These are phyloP conservation scores for Parasteatoda lunata DNA, from an alignment of 2,888 invertebrate species.

Conservation along the genomic window DNA sequence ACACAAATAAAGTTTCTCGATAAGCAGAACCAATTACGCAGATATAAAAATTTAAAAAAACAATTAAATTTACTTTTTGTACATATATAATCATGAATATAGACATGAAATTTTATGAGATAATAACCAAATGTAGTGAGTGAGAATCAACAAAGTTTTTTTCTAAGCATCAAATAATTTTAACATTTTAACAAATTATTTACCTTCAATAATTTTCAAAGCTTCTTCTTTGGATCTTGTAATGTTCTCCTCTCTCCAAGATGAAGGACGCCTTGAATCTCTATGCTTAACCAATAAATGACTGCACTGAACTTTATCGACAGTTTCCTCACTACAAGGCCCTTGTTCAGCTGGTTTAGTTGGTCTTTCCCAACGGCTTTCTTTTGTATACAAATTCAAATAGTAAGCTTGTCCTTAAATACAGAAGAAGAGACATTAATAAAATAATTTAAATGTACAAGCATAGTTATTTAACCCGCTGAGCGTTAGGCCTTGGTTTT, in stretches of 20 bases:
- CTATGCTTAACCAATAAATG: constrained; percentile 96
- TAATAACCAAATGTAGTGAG: too few relatives aligned
- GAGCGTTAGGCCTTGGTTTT: too few relatives aligned
- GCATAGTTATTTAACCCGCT: too few relatives aligned
- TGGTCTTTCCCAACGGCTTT: constrained; percentile 97
- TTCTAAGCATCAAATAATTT: neutral
- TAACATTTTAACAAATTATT: too few relatives aligned
- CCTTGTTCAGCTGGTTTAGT: constrained; percentile 84
- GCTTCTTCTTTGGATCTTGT: constrained; percentile 94
- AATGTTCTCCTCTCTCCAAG: constrained; percentile 96
- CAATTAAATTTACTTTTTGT: too few relatives aligned
- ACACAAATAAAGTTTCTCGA: too few relatives aligned
- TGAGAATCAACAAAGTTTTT: too few relatives aligned
- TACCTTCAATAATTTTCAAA: constrained; percentile 85
- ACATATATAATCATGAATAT: too few relatives aligned
- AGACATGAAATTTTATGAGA: too few relatives aligned
- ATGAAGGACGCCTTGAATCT: constrained; percentile 93
- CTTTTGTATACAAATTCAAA: constrained; percentile 94
- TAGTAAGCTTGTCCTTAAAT: constrained; percentile 91
- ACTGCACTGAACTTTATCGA: constrained; percentile 87
- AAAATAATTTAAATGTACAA: too few relatives aligned
- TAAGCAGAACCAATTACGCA: too few relatives aligned
- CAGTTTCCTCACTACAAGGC: constrained; percentile 73
- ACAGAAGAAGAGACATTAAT: neutral
- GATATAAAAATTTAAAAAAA: too few relatives aligned